Percentiles rank a stretch among this genome's conserved stretches.
phyloP scores from a whole-genome alignment of 2,113 vertebrate species.

The Mungos mungo region DNA sequence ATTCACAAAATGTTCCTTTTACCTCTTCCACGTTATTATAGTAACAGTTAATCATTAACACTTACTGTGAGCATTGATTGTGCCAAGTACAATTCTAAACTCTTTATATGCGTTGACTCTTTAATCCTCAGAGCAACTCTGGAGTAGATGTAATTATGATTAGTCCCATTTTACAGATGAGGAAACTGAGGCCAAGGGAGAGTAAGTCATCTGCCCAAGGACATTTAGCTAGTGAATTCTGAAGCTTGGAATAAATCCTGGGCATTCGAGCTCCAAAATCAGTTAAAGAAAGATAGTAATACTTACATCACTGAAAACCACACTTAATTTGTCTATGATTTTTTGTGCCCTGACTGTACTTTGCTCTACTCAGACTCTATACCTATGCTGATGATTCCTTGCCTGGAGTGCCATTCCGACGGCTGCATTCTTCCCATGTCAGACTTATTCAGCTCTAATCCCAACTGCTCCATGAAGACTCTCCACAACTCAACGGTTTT shows the following conservation, averaged over 20 bases:
- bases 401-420: not conserved
- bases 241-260: constrained; percentile 1
- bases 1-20: not conserved
- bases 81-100: not conserved
- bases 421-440: not conserved
- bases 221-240: not conserved
- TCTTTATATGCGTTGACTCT: not conserved
- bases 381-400: not conserved
- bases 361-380: not conserved
- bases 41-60: not conserved
- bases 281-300: not conserved
- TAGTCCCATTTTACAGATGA: not conserved
- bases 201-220: not conserved
- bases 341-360: not conserved
- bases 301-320: not conserved
- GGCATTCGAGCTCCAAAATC: not conserved
- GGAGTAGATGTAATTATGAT: not conserved
- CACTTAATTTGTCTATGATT: fast-evolving
- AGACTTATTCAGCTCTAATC: not conserved
- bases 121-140: not conserved
- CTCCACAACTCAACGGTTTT: not conserved
- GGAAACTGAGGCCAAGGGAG: not conserved
- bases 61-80: not conserved
- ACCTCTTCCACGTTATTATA: constrained; percentile 21
- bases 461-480: not conserved